A percentile compares a stretch with the other conserved stretches of the same genome.
These are phyloP conservation scores for Lophura nycthemera DNA, from an alignment of 2,113 vertebrate genomes.

Conservation along the genomic window DNA sequence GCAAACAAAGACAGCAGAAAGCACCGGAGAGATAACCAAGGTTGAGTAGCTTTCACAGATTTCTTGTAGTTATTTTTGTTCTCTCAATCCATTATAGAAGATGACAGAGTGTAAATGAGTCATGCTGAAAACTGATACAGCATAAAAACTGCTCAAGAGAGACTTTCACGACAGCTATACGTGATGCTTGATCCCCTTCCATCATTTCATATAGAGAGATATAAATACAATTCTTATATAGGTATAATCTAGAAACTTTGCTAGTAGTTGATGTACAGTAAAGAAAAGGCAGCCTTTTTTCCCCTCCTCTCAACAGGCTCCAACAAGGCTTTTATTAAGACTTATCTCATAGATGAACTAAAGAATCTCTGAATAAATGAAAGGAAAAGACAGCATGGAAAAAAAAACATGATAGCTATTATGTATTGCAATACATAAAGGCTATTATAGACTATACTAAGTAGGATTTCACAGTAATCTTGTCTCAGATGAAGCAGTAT, in stretches of 20 bases:
- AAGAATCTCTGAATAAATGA: neutral
- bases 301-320: neutral
- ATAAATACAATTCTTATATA: neutral
- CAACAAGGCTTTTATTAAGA: neutral
- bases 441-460: neutral
- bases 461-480: neutral
- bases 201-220: neutral
- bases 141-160: neutral
- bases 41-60: neutral
- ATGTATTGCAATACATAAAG: neutral
- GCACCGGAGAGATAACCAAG: neutral
- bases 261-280: neutral
- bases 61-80: constrained; percentile 11
- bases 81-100: neutral
- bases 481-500: neutral
- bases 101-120: neutral
- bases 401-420: neutral
- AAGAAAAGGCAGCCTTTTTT: neutral
- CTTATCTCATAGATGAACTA: neutral
- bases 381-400: neutral
- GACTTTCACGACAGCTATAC: neutral
- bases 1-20: neutral
- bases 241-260: neutral
- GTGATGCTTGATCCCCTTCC: neutral
- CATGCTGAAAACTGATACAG: neutral